Conservation (phyloP, 1,140 invertebrate genomes). For the Popillia japonica region DNA sequence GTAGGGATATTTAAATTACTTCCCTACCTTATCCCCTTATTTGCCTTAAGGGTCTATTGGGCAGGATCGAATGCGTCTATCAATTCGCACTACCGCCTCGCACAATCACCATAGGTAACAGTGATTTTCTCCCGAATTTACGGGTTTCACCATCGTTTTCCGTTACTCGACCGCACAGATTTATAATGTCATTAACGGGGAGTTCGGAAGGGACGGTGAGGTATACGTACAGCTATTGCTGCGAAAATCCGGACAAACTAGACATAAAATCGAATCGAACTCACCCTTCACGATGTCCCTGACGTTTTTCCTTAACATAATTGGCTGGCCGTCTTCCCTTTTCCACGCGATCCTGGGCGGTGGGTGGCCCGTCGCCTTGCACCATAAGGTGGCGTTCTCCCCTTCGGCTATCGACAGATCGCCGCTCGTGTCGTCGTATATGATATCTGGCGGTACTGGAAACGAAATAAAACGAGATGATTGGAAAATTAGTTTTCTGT, state of each 20-base stretch:
- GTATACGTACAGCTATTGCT: neutral
- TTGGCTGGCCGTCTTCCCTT: slow-evolving; percentile 74
- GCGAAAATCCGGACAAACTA: neutral
- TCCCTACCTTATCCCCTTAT: neutral
- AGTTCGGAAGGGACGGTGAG: neutral
- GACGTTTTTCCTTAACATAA: slow-evolving; percentile 70
- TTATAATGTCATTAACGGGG: neutral
- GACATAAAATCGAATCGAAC: slow-evolving; percentile 2
- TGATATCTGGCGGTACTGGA: slow-evolving; percentile 79
- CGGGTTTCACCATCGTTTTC: neutral
- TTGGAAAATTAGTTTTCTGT: neutral
- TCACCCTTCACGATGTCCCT: slow-evolving; percentile 71
- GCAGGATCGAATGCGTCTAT: neutral
- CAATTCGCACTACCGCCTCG: neutral
- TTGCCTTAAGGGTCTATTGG: neutral
- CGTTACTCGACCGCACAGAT: neutral
- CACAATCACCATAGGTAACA: neutral
- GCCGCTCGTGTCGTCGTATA: slow-evolving; percentile 78
- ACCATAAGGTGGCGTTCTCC: slow-evolving; percentile 82
- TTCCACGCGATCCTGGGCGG: slow-evolving; percentile 76
- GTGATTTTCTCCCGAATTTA: neutral
- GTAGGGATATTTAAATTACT: neutral
- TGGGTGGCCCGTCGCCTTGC: slow-evolving; percentile 78
- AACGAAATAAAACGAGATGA: slow-evolving; percentile 39
- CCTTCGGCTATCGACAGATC: slow-evolving; percentile 81